A percentile compares a stretch with the other conserved stretches of the same genome.
phyloP scores from a whole-genome alignment of 2,113 vertebrate species.

The Cepphus grylle region DNA sequence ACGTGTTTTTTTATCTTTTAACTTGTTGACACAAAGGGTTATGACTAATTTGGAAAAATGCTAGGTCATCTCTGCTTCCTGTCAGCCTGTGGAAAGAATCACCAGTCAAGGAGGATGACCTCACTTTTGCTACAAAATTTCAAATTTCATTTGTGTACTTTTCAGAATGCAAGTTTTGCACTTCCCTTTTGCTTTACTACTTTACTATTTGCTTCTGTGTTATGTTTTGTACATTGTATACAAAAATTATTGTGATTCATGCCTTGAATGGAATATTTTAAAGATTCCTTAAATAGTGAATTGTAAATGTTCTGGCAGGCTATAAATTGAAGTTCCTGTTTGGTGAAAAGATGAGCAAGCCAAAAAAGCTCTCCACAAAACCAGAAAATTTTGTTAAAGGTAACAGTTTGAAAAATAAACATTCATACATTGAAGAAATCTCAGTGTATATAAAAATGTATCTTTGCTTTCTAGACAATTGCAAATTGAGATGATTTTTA shows the following conservation, averaged over 20 bases:
- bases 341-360: neutral
- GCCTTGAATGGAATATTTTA: neutral
- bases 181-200: neutral
- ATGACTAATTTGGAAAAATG: slow-evolving; percentile 3
- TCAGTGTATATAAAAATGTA: neutral
- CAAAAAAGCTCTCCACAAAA: neutral
- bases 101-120: neutral
- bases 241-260: rapidly evolving
- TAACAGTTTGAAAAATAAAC: neutral
- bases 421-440: neutral
- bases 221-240: neutral
- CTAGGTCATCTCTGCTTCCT: slow-evolving; percentile 31
- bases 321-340: neutral
- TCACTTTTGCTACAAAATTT: neutral
- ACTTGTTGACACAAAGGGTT: neutral
- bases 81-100: neutral
- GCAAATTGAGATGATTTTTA: neutral
- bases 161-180: neutral
- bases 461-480: neutral
- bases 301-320: neutral
- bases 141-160: neutral
- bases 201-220: neutral
- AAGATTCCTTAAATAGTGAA: neutral
- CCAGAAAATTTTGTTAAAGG: neutral
- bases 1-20: neutral